phyloP scores from a whole-genome alignment of 2,888 invertebrate genomes.

The Temnothorax rugatulus region DNA sequence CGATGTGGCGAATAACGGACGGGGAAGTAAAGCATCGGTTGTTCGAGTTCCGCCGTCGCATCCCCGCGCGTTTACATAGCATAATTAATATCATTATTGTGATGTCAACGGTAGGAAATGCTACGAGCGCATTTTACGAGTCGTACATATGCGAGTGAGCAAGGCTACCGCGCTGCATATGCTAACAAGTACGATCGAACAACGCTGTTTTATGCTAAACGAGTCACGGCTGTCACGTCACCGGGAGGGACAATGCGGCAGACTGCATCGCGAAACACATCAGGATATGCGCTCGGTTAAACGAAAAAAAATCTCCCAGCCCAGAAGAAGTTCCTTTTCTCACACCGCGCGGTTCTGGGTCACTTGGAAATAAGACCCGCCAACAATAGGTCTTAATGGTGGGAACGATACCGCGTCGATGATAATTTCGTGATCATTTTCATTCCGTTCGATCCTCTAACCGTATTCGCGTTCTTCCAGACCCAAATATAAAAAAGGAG shows the following conservation, averaged over 20 bases:
- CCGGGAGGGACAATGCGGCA: conserved; percentile 69
- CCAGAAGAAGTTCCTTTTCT: conserved; percentile 32
- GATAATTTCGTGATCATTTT: not conserved
- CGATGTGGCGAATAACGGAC: conserved; percentile 29
- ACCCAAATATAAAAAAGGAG: not conserved
- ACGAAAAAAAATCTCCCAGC: conserved; percentile 13
- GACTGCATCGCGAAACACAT: conserved; percentile 67
- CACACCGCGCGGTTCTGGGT: conserved; percentile 17
- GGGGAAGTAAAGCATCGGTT: conserved; percentile 48
- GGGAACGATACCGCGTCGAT: not conserved
- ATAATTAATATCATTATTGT: conserved; percentile 78
- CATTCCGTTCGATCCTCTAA: not conserved
- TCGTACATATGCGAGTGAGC: conserved; percentile 68
- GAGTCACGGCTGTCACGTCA: conserved; percentile 68
- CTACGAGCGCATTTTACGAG: conserved; percentile 73
- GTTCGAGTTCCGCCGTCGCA: conserved; percentile 27
- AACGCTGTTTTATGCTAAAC: conserved; percentile 77
- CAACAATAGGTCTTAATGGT: conserved; percentile 21
- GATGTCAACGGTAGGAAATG: conserved; percentile 72
- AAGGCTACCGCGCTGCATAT: conserved; percentile 72
- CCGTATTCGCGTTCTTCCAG: not conserved
- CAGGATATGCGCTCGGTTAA: conserved; percentile 65
- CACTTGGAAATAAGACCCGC: conserved; percentile 24
- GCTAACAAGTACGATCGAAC: conserved; percentile 75
- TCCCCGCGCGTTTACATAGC: conserved; percentile 58